Evolutionary conservation across 2,888 invertebrate genomes (phyloP).

Genomic region (Agonopterix arenella): DNA sequence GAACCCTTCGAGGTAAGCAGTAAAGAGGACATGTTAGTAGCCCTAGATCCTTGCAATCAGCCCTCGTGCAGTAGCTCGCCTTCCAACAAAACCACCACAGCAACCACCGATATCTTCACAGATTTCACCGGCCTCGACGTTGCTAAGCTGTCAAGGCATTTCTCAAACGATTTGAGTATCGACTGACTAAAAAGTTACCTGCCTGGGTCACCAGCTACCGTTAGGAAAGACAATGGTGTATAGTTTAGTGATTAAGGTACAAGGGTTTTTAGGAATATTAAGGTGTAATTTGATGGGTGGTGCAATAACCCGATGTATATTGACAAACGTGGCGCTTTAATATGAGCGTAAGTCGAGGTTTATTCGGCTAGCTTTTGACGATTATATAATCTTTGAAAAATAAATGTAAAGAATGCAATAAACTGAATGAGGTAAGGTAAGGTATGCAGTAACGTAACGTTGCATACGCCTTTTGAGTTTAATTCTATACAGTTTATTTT

Average conservation of each 20-base stretch:
- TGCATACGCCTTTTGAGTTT: too few relatives aligned
- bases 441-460: too few relatives aligned
- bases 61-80: conserved; percentile 42
- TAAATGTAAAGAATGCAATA: too few relatives aligned
- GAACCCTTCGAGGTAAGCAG: conserved; percentile 68
- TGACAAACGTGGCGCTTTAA: too few relatives aligned
- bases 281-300: too few relatives aligned
- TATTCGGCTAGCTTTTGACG: too few relatives aligned
- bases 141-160: conserved; percentile 63
- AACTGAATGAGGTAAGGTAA: too few relatives aligned
- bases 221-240: conserved; percentile 20
- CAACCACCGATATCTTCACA: conserved; percentile 59
- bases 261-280: not conserved
- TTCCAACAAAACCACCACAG: conserved; percentile 35
- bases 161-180: conserved; percentile 67
- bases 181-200: conserved; percentile 71
- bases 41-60: conserved; percentile 36
- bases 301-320: too few relatives aligned
- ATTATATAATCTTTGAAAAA: too few relatives aligned
- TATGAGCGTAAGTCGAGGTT: too few relatives aligned
- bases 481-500: too few relatives aligned
- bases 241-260: not conserved
- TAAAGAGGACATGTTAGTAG: conserved; percentile 49
- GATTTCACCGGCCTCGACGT: conserved; percentile 69
- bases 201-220: conserved; percentile 57